Evolutionary conservation across 2,113 vertebrate species (phyloP).

Genomic region (Tragulus kanchil): DNA sequence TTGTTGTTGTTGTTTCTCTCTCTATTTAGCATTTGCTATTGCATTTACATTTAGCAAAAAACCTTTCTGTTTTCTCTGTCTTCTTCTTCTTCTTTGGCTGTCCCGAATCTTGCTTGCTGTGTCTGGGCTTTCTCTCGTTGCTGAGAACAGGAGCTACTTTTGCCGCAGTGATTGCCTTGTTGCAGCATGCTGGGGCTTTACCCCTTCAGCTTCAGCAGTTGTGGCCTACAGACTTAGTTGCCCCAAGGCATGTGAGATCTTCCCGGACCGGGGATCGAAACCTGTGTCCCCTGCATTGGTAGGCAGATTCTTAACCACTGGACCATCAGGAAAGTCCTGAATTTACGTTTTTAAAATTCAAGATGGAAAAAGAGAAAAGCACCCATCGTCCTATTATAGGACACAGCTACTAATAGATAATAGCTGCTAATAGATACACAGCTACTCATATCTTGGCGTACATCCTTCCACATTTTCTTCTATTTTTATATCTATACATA

Average conservation of each 20-base stretch:
- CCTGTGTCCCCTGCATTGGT: neutral
- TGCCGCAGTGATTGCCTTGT: neutral
- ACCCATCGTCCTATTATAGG: neutral
- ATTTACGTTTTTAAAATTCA: constrained; percentile 38
- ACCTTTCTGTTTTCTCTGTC: neutral
- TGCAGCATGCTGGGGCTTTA: neutral
- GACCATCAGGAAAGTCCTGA: neutral
- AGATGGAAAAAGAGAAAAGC: neutral
- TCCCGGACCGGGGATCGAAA: neutral
- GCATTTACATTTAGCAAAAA: neutral
- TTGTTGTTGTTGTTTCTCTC: neutral
- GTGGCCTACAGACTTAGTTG: neutral
- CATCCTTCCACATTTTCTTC: neutral
- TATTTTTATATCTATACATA: neutral
- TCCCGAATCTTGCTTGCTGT: neutral
- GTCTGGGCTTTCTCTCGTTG: neutral
- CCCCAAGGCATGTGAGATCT: neutral
- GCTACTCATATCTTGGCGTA: constrained; percentile 2
- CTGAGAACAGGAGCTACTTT: neutral
- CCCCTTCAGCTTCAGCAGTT: neutral
- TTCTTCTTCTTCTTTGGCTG: neutral
- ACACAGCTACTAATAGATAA: neutral
- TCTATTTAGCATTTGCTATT: constrained; percentile 22
- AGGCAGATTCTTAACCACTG: too few species aligned
- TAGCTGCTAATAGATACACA: neutral